Evolutionary conservation across 2,113 vertebrate species (phyloP).

Genomic region (Ochotona princeps): DNA sequence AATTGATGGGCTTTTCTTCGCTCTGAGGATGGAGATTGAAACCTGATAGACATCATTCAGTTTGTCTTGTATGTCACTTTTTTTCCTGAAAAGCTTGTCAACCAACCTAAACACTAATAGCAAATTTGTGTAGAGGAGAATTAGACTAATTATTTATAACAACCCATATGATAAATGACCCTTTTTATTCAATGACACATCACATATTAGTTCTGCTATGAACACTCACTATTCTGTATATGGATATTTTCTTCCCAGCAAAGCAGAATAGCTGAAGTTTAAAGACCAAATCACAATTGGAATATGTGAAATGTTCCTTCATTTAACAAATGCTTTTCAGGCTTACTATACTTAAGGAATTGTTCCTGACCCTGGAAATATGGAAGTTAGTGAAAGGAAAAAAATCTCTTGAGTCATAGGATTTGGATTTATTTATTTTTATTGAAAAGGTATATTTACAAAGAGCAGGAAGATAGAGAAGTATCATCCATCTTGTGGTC

Average conservation of each 20-base stretch:
- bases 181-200: not conserved
- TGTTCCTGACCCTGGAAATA: not conserved
- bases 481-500: too few species aligned
- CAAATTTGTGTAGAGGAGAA: not conserved
- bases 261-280: not conserved
- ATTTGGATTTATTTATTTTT: not conserved
- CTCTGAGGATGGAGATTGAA: slow-evolving; percentile 6
- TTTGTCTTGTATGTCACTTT: not conserved
- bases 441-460: too few species aligned
- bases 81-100: slow-evolving; percentile 48
- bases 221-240: not conserved
- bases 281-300: not conserved
- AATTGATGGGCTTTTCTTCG: not conserved
- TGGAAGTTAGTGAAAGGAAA: not conserved
- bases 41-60: not conserved
- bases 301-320: not conserved
- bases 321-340: not conserved
- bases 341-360: not conserved
- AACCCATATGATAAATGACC: not conserved
- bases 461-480: too few species aligned
- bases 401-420: not conserved
- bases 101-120: not conserved
- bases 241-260: not conserved
- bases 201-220: not conserved
- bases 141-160: slow-evolving; percentile 38